Conservation (phyloP, 2,797 vertebrate genomes). For the Cyclopterus lumpus region DNA sequence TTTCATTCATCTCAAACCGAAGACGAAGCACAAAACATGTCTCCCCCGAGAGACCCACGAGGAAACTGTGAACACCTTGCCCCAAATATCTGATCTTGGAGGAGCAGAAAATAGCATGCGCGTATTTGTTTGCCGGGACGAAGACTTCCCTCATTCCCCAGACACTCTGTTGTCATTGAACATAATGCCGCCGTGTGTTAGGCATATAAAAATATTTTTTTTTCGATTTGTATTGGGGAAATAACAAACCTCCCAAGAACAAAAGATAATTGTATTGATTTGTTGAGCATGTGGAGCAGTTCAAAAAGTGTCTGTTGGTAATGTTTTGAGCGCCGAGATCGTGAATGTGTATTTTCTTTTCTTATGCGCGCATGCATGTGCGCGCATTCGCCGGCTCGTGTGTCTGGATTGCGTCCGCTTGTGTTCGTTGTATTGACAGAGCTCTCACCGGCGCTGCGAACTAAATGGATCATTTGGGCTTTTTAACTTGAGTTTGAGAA, state of each 20-base stretch:
- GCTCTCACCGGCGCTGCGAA: constrained; percentile 25
- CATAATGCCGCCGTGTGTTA: constrained; percentile 64
- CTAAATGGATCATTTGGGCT: constrained; percentile 47
- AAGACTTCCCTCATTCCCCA: constrained; percentile 75
- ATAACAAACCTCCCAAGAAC: constrained; percentile 66
- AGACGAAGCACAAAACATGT: constrained; percentile 78
- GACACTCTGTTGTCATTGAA: constrained; percentile 80
- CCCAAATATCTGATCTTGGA: constrained; percentile 85
- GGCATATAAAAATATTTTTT: constrained; percentile 79
- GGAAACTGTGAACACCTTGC: constrained; percentile 84
- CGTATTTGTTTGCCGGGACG: constrained; percentile 83
- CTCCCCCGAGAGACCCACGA: constrained; percentile 80
- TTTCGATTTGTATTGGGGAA: constrained; percentile 73
- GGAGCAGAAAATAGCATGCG: constrained; percentile 82
- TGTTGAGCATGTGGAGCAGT: constrained; percentile 63
- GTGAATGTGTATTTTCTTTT: constrained; percentile 39
- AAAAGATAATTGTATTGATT: constrained; percentile 84
- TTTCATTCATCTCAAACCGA: constrained; percentile 83
- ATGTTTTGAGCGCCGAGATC: constrained; percentile 53
- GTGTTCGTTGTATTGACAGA: constrained; percentile 42
- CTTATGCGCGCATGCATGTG: constrained; percentile 6
- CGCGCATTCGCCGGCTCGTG: constrained; percentile 28
- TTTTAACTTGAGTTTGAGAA: constrained; percentile 52
- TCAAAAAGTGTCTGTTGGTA: constrained; percentile 60
- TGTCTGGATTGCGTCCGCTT: constrained; percentile 27